Percentiles rank a stretch among this genome's conserved stretches.
Evolutionary conservation across 2,888 invertebrate genomes (phyloP).

Genomic region (Drosophila putrida): DNA sequence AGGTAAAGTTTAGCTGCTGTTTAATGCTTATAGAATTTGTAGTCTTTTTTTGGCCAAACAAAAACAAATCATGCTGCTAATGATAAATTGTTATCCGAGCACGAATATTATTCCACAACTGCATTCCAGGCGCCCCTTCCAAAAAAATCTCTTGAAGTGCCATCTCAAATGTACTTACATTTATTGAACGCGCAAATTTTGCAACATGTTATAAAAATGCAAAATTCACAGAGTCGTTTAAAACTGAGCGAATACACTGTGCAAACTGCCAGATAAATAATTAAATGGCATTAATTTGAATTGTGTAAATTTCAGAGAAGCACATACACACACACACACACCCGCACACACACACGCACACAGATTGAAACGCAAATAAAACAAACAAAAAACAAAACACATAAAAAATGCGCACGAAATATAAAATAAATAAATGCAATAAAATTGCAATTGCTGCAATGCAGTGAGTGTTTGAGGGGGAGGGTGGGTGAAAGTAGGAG

Average conservation of each 20-base stretch:
- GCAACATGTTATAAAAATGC: constrained; percentile 68
- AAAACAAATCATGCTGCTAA: constrained; percentile 7
- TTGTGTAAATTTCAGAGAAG: constrained; percentile 74
- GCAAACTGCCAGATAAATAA: constrained; percentile 79
- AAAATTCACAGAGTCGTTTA: constrained; percentile 68
- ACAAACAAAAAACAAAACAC: constrained; percentile 17
- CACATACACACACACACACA: constrained; percentile 14
- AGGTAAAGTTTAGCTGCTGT: background rate
- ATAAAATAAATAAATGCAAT: constrained; percentile 80
- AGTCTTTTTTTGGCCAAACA: background rate
- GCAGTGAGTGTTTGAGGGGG: constrained; percentile 32
- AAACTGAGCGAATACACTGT: constrained; percentile 52
- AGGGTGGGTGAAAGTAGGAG: background rate
- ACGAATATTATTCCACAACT: background rate
- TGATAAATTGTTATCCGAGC: constrained; percentile 33
- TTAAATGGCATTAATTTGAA: constrained; percentile 78
- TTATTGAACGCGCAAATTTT: constrained; percentile 51
- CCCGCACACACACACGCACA: constrained; percentile 16
- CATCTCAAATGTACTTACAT: constrained; percentile 33
- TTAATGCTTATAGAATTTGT: background rate
- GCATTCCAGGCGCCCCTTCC: background rate
- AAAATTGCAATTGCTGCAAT: constrained; percentile 74
- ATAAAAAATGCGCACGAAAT: constrained; percentile 55
- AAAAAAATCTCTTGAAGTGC: background rate
- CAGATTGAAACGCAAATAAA: constrained; percentile 19